Percentiles rank a stretch among this genome's conserved stretches.
phyloP scores from a whole-genome alignment of 2,888 invertebrate species.

The Miltochrista miniata region DNA sequence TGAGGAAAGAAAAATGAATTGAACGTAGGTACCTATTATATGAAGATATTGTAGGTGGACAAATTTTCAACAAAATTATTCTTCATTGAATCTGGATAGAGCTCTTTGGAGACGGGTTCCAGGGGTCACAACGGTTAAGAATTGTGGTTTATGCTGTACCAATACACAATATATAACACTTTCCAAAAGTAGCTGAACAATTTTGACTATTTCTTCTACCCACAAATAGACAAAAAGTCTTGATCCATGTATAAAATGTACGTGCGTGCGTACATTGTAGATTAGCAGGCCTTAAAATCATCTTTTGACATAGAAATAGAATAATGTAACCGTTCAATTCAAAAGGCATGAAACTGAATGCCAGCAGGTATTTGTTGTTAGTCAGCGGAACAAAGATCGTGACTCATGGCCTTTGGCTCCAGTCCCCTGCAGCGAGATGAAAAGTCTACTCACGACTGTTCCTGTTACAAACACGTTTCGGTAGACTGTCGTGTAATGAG shows the following conservation, averaged over 20 bases:
- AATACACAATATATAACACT: too few species aligned
- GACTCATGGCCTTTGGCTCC: slow-evolving; percentile 60
- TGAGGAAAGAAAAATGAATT: too few species aligned
- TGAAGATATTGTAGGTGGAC: too few species aligned
- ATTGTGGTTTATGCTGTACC: too few species aligned
- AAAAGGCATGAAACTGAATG: slow-evolving; percentile 36
- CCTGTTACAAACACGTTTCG: slow-evolving; percentile 18
- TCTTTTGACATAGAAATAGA: slow-evolving; percentile 7
- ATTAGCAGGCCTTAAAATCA: slow-evolving; percentile 4
- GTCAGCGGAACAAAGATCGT: slow-evolving; percentile 52
- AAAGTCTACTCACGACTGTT: slow-evolving; percentile 48
- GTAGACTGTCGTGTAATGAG: too few species aligned
- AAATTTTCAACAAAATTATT: too few species aligned
- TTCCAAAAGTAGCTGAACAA: too few species aligned
- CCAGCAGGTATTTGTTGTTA: slow-evolving; percentile 37
- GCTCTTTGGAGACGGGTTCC: too few species aligned
- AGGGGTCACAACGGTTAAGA: too few species aligned
- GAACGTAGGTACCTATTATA: too few species aligned
- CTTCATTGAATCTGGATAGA: too few species aligned
- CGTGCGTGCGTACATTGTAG: not conserved
- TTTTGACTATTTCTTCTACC: too few species aligned
- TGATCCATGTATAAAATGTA: not conserved
- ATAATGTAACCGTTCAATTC: slow-evolving; percentile 8
- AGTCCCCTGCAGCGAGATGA: slow-evolving; percentile 54
- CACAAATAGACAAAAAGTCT: not conserved